These are phyloP conservation scores for Oryzias sinensis DNA, from an alignment of 2,797 vertebrate genomes.

Conservation along the genomic window DNA sequence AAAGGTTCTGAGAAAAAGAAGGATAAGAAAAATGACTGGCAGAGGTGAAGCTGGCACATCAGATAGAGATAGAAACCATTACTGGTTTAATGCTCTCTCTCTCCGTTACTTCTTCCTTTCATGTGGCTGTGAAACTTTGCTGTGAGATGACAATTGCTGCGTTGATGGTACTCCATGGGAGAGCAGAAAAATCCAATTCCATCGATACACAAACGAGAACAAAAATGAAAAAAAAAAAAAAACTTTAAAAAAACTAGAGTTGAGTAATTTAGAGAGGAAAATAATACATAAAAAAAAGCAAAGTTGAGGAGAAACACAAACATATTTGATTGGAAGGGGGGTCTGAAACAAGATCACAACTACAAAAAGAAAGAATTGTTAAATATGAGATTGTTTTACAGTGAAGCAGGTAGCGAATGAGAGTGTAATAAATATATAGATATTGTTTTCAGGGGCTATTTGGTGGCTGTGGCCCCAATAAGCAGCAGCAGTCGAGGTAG, in stretches of 20 bases:
- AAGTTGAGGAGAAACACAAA: conserved; percentile 22
- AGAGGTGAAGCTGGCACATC: conserved; percentile 41
- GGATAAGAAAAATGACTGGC: conserved; percentile 22
- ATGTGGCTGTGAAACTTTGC: conserved; percentile 59
- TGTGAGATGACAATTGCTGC: conserved; percentile 69
- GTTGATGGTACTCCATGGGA: conserved; percentile 67
- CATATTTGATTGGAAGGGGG: conserved; percentile 18
- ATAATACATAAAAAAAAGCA: conserved; percentile 30
- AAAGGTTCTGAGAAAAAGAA: conserved; percentile 12
- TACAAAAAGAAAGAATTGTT: conserved; percentile 59
- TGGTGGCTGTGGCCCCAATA: conserved; percentile 66
- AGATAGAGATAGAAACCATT: conserved; percentile 63
- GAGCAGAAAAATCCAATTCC: conserved; percentile 72
- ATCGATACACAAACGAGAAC: conserved; percentile 65
- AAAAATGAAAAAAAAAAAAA: conserved; percentile 37
- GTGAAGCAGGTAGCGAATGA: conserved; percentile 74
- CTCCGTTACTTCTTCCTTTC: conserved; percentile 63
- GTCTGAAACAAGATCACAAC: conserved; percentile 26
- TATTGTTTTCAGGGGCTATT: conserved; percentile 80
- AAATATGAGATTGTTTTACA: conserved; percentile 81
- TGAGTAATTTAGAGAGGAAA: conserved; percentile 30
- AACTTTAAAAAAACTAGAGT: conserved; percentile 46
- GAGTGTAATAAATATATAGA: conserved; percentile 80
- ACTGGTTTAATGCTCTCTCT: conserved; percentile 57
- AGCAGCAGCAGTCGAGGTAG: conserved; percentile 53